Evolutionary conservation across 2,888 invertebrate genomes (phyloP).

Genomic region (Eristalis arbustorum): DNA sequence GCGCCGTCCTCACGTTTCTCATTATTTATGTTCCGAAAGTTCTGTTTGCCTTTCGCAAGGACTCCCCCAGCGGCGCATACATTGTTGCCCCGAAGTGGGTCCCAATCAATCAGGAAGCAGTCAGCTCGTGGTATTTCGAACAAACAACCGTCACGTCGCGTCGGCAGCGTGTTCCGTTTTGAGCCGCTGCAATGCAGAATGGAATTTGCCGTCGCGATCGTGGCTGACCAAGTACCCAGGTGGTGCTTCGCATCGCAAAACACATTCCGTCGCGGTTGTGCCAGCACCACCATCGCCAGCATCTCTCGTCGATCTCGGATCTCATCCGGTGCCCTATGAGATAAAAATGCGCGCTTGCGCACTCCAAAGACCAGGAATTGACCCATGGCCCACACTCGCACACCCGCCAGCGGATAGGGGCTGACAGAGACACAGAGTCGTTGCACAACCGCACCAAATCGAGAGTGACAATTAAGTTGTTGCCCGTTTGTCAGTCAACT

Average conservation of each 20-base stretch:
- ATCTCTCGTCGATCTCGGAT: constrained; percentile 45
- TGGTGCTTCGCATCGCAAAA: constrained; percentile 14
- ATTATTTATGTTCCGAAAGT: constrained; percentile 2
- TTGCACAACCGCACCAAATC: constrained; percentile 66
- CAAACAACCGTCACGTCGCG: neutral
- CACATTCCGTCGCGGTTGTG: constrained; percentile 36
- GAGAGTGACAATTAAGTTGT: constrained; percentile 70
- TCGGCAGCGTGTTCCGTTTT: constrained; percentile 6
- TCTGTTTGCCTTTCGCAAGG: neutral
- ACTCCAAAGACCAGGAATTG: constrained; percentile 32
- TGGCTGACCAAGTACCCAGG: constrained; percentile 17
- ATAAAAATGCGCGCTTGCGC: neutral
- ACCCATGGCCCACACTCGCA: constrained; percentile 43
- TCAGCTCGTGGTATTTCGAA: constrained; percentile 1
- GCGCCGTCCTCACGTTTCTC: neutral
- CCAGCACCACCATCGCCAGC: constrained; percentile 8
- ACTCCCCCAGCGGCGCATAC: neutral
- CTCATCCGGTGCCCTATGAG: constrained; percentile 45
- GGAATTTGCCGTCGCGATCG: neutral
- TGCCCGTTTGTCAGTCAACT: constrained; percentile 52
- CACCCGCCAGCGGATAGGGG: neutral
- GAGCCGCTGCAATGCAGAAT: neutral
- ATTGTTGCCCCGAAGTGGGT: neutral
- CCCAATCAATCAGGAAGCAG: constrained; percentile 5
- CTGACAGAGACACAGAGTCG: neutral